Base-by-base conservation (phyloP, 2,113 vertebrate species). In the Astur gentilis region DNA sequence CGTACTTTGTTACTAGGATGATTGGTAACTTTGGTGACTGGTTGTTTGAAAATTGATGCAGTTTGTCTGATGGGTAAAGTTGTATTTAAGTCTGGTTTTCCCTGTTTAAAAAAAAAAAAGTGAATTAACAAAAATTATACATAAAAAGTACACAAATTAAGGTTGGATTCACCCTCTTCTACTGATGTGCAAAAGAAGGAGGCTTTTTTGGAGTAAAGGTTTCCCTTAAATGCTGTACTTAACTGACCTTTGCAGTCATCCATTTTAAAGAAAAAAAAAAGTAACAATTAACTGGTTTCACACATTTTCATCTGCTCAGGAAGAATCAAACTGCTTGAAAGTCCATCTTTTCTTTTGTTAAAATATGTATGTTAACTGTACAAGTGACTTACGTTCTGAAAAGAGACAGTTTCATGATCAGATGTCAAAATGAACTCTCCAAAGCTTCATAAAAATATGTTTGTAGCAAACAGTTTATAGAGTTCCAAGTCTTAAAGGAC, bases 41-140 rank as follows among this genome's bases (percentile, higher is more conserved):
- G 99, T 87, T 99, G 99, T 94, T 99, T 99, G 95, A 99, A 99
- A 97, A 99, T 99, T 25, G 99, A 99, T 3, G 99, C 99, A 0
- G 99, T 99, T 93, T 99, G 99, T 94, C 99, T 98, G 97, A 99
- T 99, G 13, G 99, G 99, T 88, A 99, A 97, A 38, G 98, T 97
- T 11, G 99, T 99, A 93, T 99, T 99, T 94, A 99, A 97, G 96
- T 99, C 99, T 47, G 98, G 98, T 97, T 99, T 99, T 36, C 98
- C 98, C 99, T 99, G 96, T 81, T 67, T 52, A 83, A 27, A 50
- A 42, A 45, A 8, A 57, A 34, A 72, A 31, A 26, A 9, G 17
- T 2, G 13, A 58, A 89, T 97, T 93, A 96, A 71, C 26, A 91
- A 38, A n/a, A 25, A 45, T 45, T 18, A 75, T 8, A 49, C 5